phyloP scores from a whole-genome alignment of 2,797 vertebrate species.

The Acanthurus tractus region DNA sequence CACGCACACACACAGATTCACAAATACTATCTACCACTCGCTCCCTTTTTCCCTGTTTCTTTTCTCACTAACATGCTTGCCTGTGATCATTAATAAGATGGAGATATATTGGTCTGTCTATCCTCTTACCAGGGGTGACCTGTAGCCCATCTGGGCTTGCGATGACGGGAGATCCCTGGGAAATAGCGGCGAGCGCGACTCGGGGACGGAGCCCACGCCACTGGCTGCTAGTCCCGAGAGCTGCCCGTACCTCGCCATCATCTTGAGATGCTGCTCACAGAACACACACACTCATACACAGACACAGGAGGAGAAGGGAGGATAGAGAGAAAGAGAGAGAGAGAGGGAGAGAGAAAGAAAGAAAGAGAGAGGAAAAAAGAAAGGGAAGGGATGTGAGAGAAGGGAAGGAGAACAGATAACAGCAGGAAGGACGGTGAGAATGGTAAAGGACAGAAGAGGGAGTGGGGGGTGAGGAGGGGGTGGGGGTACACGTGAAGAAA shows the following conservation, averaged over 20 bases:
- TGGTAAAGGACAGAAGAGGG: slow-evolving; percentile 74
- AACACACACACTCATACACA: slow-evolving; percentile 82
- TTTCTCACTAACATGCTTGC: slow-evolving; percentile 38
- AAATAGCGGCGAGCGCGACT: slow-evolving; percentile 86
- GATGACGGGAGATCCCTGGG: slow-evolving; percentile 86
- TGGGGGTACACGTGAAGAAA: slow-evolving; percentile 61
- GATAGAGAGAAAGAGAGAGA: slow-evolving; percentile 59
- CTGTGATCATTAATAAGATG: slow-evolving; percentile 61
- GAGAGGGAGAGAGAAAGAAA: slow-evolving; percentile 58
- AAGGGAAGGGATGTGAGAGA: slow-evolving; percentile 59
- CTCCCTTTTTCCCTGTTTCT: slow-evolving; percentile 25
- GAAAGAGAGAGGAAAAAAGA: slow-evolving; percentile 60
- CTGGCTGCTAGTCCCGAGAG: slow-evolving; percentile 87
- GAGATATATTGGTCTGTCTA: slow-evolving; percentile 76
- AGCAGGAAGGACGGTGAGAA: slow-evolving; percentile 77
- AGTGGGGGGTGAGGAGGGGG: slow-evolving; percentile 49
- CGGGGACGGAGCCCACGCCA: slow-evolving; percentile 86
- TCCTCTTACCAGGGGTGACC: slow-evolving; percentile 87
- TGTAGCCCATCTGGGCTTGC: slow-evolving; percentile 84
- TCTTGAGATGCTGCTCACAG: slow-evolving; percentile 88
- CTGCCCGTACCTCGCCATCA: slow-evolving; percentile 87
- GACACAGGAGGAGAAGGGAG: slow-evolving; percentile 73
- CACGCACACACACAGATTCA: slow-evolving; percentile 33
- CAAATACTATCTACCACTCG: slow-evolving; percentile 36
- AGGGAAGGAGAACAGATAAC: slow-evolving; percentile 72